phyloP scores from a whole-genome alignment of 2,113 vertebrate genomes.

The Lophochroa leadbeateri region DNA sequence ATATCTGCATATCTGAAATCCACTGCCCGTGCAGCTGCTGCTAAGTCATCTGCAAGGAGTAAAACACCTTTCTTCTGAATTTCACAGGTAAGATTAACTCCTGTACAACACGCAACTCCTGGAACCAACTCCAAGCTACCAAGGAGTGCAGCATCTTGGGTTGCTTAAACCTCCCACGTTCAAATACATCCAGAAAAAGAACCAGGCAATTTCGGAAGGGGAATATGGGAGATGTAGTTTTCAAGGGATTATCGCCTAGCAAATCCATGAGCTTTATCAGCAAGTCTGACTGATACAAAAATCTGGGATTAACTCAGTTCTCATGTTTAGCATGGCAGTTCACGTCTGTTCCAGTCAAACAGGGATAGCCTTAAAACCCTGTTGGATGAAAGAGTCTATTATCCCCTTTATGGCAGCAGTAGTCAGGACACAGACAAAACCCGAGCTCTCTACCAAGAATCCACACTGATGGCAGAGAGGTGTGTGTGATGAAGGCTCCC shows the following conservation, averaged over 20 bases:
- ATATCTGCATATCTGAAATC: neutral
- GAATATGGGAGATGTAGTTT: neutral
- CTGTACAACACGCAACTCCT: neutral
- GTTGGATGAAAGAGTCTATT: neutral
- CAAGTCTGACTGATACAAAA: neutral
- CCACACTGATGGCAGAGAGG: neutral
- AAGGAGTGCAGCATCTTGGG: neutral
- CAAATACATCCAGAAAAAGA: neutral
- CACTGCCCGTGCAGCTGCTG: neutral
- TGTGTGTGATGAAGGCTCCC: neutral
- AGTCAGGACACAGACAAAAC: neutral
- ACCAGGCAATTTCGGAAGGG: neutral
- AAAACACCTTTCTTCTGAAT: neutral
- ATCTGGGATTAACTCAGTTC: constrained; percentile 43
- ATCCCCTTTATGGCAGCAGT: neutral
- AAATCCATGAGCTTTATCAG: neutral
- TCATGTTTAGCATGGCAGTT: neutral
- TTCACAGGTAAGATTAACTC: neutral
- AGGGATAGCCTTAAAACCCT: neutral
- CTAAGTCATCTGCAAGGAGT: neutral
- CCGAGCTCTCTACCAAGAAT: neutral
- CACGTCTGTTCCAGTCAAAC: neutral
- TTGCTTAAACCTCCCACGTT: neutral
- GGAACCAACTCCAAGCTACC: neutral
- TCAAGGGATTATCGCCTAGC: neutral